Conservation (phyloP, 1,140 invertebrate species). For the Apolygus lucorum region DNA sequence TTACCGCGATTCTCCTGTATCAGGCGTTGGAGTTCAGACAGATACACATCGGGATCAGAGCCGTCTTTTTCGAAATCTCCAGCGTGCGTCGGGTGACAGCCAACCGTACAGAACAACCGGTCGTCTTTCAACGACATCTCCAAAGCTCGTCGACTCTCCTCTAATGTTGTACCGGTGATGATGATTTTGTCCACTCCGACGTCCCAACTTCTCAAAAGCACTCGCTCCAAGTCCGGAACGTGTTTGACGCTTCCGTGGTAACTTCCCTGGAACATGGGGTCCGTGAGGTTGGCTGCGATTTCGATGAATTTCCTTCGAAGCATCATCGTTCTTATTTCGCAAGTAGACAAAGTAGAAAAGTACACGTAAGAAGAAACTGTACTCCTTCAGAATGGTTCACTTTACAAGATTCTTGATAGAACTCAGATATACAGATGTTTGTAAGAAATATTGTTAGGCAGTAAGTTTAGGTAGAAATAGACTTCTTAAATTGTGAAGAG, state of each 20-base stretch:
- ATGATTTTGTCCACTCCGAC: conserved; percentile 78
- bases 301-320: conserved; percentile 43
- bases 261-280: conserved; percentile 80
- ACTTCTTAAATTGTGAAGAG: too few species aligned
- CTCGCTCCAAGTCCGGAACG: conserved; percentile 64
- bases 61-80: conserved; percentile 69
- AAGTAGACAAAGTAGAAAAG: too few species aligned
- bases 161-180: conserved; percentile 74
- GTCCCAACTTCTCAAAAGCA: conserved; percentile 66
- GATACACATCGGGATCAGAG: conserved; percentile 61
- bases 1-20: conserved; percentile 60
- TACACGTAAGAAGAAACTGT: too few species aligned
- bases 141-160: conserved; percentile 67
- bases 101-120: conserved; percentile 74
- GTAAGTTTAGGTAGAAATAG: too few species aligned
- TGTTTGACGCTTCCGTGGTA: conserved; percentile 81
- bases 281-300: conserved; percentile 85
- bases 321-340: conserved; percentile 13
- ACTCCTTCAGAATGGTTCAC: too few species aligned
- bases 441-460: too few species aligned
- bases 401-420: too few species aligned
- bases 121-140: conserved; percentile 65
- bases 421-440: too few species aligned
- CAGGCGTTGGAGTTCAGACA: conserved; percentile 56
- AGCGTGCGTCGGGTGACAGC: conserved; percentile 90